Conservation (phyloP, 2,797 vertebrate genomes). For the Myotis findleyi region DNA sequence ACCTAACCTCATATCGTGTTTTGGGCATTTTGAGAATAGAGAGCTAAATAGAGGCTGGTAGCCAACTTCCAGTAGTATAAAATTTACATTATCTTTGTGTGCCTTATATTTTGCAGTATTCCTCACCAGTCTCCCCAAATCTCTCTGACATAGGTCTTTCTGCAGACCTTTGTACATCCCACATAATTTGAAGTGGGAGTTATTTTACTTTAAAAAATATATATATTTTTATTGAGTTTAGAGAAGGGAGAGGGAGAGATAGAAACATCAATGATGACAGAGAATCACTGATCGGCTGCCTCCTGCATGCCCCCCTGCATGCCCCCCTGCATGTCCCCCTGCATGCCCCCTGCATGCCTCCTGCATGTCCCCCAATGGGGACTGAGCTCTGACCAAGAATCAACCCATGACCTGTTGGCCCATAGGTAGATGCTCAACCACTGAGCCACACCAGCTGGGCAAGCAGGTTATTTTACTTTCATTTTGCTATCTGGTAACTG, state of each 20-base stretch:
- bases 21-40: not conserved
- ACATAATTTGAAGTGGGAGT: not conserved
- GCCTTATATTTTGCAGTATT: not conserved
- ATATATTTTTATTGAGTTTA: too few species aligned
- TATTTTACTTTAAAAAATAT: not conserved
- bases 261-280: too few species aligned
- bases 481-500: not conserved
- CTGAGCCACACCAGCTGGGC: too few species aligned
- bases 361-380: too few species aligned
- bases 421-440: too few species aligned
- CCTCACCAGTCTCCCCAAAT: not conserved
- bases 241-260: too few species aligned
- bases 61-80: not conserved
- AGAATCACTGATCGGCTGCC: too few species aligned
- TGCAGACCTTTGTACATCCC: not conserved
- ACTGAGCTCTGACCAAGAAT: too few species aligned
- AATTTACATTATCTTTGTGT: not conserved
- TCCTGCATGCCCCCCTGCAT: too few species aligned
- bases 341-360: too few species aligned
- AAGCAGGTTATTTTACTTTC: not conserved
- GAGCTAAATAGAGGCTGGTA: not conserved
- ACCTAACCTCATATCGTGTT: not conserved
- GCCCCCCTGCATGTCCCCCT: too few species aligned
- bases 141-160: not conserved
- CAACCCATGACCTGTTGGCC: too few species aligned